A percentile compares a stretch with the other conserved stretches of the same genome.
Evolutionary conservation across 2,113 vertebrate species (phyloP).

Genomic region (Strigops habroptila): DNA sequence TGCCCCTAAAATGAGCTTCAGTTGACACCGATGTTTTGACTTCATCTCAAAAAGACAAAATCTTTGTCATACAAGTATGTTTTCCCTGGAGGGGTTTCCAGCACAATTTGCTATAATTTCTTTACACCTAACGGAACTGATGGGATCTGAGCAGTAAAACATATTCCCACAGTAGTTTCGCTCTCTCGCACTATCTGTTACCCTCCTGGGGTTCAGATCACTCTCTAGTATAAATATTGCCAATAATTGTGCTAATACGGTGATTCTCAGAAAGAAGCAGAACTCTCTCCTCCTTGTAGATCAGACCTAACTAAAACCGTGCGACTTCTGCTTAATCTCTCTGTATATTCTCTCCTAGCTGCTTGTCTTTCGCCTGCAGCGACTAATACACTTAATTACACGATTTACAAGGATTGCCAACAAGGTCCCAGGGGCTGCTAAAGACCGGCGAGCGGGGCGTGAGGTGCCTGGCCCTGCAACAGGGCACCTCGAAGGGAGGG

Average conservation of each 20-base stretch:
- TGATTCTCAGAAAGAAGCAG: neutral
- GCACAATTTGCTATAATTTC: constrained; percentile 55
- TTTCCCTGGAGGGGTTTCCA: constrained; percentile 60
- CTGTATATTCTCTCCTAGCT: neutral
- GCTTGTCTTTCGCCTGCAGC: constrained; percentile 1
- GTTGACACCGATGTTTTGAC: constrained; percentile 56
- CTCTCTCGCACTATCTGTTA: constrained; percentile 4
- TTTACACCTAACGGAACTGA: constrained; percentile 48
- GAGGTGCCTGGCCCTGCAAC: neutral
- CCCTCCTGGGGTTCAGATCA: constrained; percentile 31
- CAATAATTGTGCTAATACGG: neutral
- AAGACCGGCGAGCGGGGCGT: neutral
- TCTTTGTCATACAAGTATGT: constrained; percentile 36
- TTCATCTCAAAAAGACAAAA: constrained; percentile 67
- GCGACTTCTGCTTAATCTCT: neutral
- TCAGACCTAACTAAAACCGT: neutral
- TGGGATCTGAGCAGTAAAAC: neutral
- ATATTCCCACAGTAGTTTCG: constrained; percentile 11
- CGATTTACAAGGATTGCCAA: neutral
- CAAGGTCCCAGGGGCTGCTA: neutral
- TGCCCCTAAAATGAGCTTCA: neutral
- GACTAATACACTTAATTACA: constrained; percentile 17
- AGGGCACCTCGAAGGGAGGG: neutral
- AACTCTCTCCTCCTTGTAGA: neutral
- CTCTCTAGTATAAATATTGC: constrained; percentile 29